Percentiles rank a stretch among this genome's conserved stretches.
Evolutionary conservation across 2,113 vertebrate genomes (phyloP).

Genomic region (Zootoca vivipara): DNA sequence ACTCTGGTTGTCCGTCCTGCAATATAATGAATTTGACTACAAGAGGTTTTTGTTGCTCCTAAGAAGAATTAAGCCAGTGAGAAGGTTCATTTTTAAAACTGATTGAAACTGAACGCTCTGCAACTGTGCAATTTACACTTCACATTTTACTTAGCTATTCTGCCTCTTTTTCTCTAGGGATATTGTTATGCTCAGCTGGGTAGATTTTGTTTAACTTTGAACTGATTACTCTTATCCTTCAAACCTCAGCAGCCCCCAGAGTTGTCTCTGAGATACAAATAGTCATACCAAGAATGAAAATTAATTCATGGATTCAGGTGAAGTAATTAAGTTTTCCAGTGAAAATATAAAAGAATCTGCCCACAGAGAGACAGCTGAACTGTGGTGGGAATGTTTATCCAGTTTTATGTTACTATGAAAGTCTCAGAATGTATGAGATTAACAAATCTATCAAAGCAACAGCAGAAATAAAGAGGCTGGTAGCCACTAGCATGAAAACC

Average conservation of each 20-base stretch:
- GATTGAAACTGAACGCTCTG: not conserved
- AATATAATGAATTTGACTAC: not conserved
- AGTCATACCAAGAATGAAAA: constrained; percentile 34
- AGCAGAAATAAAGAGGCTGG: not conserved
- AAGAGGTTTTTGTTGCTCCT: not conserved
- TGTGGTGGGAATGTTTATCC: not conserved
- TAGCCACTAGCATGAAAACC: too few species aligned
- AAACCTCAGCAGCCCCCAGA: not conserved
- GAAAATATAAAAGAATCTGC: constrained; percentile 53
- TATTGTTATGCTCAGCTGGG: not conserved
- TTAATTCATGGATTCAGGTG: constrained; percentile 42
- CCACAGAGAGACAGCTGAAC: constrained; percentile 42
- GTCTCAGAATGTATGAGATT: not conserved
- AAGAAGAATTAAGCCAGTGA: not conserved
- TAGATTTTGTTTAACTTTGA: not conserved
- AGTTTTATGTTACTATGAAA: constrained; percentile 11
- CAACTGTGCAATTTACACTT: not conserved
- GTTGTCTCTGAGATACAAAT: constrained; percentile 13
- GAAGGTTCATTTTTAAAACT: constrained; percentile 29
- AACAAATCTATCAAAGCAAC: not conserved
- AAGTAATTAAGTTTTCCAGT: constrained; percentile 36
- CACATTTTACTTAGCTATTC: not conserved
- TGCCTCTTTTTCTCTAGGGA: not conserved
- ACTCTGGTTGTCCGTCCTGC: not conserved
- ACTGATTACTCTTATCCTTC: constrained; percentile 19